Evolutionary conservation across 1,140 invertebrate species (phyloP).

Genomic region (Zaprionus vittiger): DNA sequence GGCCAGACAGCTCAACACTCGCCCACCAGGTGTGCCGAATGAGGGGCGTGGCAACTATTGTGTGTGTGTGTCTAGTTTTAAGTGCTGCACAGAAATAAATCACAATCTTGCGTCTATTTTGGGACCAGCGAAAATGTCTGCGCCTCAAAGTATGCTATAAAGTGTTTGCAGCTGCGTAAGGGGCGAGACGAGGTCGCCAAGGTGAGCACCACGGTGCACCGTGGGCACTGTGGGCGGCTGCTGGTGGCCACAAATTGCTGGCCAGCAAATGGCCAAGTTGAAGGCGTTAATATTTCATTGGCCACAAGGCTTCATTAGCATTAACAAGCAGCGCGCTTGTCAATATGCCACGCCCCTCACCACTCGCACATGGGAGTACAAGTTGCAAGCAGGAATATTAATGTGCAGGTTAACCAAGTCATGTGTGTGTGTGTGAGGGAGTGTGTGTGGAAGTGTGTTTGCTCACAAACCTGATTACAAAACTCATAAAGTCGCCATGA

Average conservation of each 20-base stretch:
- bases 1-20: constrained; percentile 32
- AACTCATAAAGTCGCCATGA: constrained; percentile 83
- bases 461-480: constrained; percentile 79
- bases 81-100: constrained; percentile 77
- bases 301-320: constrained; percentile 66
- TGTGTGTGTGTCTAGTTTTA: constrained; percentile 77
- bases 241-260: constrained; percentile 48
- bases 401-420: constrained; percentile 64
- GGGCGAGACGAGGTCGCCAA: constrained; percentile 44
- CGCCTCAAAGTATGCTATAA: constrained; percentile 71
- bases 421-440: constrained; percentile 18
- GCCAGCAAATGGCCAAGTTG: constrained; percentile 25
- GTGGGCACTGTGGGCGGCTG: not conserved
- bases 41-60: constrained; percentile 58
- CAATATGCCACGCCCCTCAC: constrained; percentile 44
- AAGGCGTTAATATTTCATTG: constrained; percentile 45
- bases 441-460: constrained; percentile 52
- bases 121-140: constrained; percentile 59
- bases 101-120: constrained; percentile 54
- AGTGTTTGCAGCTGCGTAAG: constrained; percentile 45
- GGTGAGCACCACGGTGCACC: not conserved
- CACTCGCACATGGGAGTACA: constrained; percentile 22
- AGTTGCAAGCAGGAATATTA: constrained; percentile 65
- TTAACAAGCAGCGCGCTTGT: constrained; percentile 65
- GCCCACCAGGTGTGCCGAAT: constrained; percentile 1